phyloP scores from a whole-genome alignment of 1,140 invertebrate genomes.

The Drosophila truncata region DNA sequence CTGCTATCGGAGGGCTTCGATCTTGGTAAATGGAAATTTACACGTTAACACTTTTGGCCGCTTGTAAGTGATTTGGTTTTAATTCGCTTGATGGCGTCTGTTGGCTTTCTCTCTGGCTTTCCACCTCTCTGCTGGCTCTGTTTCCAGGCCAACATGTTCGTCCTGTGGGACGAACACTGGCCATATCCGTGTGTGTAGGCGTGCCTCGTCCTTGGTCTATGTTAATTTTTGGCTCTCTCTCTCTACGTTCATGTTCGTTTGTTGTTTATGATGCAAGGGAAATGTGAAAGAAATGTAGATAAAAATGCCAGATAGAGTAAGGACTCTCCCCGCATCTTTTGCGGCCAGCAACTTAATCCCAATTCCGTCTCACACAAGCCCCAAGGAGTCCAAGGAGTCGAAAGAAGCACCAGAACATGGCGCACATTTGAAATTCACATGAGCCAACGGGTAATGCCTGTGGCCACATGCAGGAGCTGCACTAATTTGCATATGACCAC shows the following conservation, averaged over 20 bases:
- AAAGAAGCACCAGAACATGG: conserved; percentile 14
- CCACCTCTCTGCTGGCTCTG: background rate
- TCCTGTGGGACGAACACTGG: conserved; percentile 53
- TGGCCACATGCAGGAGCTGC: conserved; percentile 51
- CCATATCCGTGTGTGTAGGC: conserved; percentile 53
- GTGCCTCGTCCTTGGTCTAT: conserved; percentile 65
- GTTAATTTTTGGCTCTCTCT: conserved; percentile 69
- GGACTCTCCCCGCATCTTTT: conserved; percentile 22
- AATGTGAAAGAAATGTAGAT: conserved; percentile 73
- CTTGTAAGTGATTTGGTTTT: conserved; percentile 84
- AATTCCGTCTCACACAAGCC: conserved; percentile 4
- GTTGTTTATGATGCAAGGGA: conserved; percentile 69
- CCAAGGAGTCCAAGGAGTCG: conserved; percentile 8
- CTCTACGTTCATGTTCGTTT: conserved; percentile 62
- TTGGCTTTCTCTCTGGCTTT: conserved; percentile 41
- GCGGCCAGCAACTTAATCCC: conserved; percentile 40
- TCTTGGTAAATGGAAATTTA: conserved; percentile 83
- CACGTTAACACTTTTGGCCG: conserved; percentile 83
- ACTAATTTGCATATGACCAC: conserved; percentile 57
- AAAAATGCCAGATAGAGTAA: conserved; percentile 65
- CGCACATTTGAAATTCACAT: conserved; percentile 72
- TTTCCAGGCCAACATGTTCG: conserved; percentile 44
- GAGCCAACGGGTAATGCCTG: conserved; percentile 60
- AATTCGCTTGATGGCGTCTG: conserved; percentile 82
- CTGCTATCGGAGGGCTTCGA: conserved; percentile 74